Base-by-base conservation (phyloP, 2,888 invertebrate species). In the Dorcus parallelipipedus region DNA sequence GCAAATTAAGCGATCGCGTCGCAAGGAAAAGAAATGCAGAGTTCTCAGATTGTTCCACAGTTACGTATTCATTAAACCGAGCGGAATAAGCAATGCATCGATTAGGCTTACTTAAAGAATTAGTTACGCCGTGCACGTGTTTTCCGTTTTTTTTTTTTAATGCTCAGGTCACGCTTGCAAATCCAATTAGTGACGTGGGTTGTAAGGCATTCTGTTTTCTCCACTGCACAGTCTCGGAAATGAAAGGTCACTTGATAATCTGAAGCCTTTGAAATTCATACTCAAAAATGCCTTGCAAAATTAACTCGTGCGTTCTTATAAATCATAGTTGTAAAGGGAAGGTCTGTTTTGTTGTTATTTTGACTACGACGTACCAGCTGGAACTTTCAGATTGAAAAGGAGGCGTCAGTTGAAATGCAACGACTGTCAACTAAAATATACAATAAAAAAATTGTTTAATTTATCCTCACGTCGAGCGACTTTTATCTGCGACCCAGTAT, bases 401-500 rank as follows among this genome's bases (percentile, higher is more conserved):
- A 33, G 26, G 26, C 1, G 26, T 33, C 26, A 6, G 5, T 33
- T 33, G 3, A 33, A 33, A 33, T 33, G n/a, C 39, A 50, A 55
- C 50, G 52, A 56, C 57, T 57, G 60, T 57, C 59, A 53, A 45
- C 57, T 23, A 52, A 57, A 57, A 57, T 52, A 57, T 57, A 60
- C 52, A 56, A 43, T 23, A 56, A 49, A 59, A 59, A 45, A 45
- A 45, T 17, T 45, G 45, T 45, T 45, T 45, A 45, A 45, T 45
- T 45, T 45, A 45, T 45, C 45, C 23, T 17, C 17, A 45, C 45
- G 45, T 54, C 55, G 45, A 20, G 23, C 38, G 39, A 54, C 57
- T 61, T 58, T 59, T 61, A 49, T 39, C 55, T 49, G 39, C 52
- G 55, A 54, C 49, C 49, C 51, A 54, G 48, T 57, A 58, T 54